Percentiles rank a stretch among this genome's conserved stretches.
phyloP scores from a whole-genome alignment of 2,797 vertebrate genomes.

The Typhlichthys eigenmanni region DNA sequence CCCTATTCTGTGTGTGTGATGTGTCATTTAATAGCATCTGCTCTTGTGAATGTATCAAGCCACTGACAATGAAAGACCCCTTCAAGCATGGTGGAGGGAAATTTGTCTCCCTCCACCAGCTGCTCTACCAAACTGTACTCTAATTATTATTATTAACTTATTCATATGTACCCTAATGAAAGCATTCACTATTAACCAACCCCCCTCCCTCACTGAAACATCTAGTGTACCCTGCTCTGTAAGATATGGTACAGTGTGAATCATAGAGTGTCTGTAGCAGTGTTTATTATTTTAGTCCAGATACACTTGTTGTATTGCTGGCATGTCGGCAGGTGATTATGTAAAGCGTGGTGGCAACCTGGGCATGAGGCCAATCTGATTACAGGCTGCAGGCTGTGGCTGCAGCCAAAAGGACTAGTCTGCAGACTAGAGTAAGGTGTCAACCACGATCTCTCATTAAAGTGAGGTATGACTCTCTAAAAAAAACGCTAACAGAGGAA shows the following conservation, averaged over 20 bases:
- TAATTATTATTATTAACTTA: too few relatives aligned
- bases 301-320: constrained; percentile 17
- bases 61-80: constrained; percentile 15
- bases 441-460: neutral
- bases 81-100: neutral
- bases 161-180: too few relatives aligned
- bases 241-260: constrained; percentile 18
- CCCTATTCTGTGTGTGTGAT: neutral
- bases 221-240: neutral
- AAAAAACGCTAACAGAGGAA: too few relatives aligned
- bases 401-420: constrained; percentile 20
- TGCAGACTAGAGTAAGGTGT: neutral
- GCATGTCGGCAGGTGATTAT: constrained; percentile 47
- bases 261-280: constrained; percentile 18
- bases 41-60: constrained; percentile 4
- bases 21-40: too few relatives aligned
- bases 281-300: constrained; percentile 2
- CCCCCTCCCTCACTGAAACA: too few relatives aligned
- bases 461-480: neutral
- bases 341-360: constrained; percentile 21
- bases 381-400: constrained; percentile 21
- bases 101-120: neutral
- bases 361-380: constrained; percentile 37
- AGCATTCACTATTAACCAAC: too few relatives aligned
- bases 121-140: too few relatives aligned